A percentile compares a stretch with the other conserved stretches of the same genome.
These are phyloP conservation scores for Mycalesis mineus DNA, from an alignment of 2,888 invertebrate genomes.

Conservation along the genomic window DNA sequence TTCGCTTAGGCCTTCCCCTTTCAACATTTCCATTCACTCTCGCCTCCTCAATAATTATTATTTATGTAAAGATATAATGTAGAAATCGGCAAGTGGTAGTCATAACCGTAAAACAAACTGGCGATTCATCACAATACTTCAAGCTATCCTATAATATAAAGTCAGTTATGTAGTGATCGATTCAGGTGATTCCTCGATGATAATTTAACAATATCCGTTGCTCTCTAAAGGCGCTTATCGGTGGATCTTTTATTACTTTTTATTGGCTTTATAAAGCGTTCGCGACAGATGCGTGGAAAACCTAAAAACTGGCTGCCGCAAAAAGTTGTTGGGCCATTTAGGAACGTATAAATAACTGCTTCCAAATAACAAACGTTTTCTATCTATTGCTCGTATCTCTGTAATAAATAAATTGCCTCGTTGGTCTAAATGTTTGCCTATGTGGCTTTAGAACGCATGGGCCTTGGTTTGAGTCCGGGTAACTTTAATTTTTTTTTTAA, in stretches of 20 bases:
- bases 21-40: too few species aligned
- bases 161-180: slow-evolving; percentile 5
- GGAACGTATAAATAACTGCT: too few species aligned
- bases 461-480: too few species aligned
- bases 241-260: slow-evolving; percentile 15
- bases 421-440: too few species aligned
- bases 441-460: too few species aligned
- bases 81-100: slow-evolving; percentile 34
- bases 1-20: too few species aligned
- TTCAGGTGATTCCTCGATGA: slow-evolving; percentile 21
- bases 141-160: background rate
- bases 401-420: background rate
- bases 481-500: too few species aligned
- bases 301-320: background rate
- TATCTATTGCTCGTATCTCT: background rate
- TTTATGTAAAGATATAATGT: too few species aligned
- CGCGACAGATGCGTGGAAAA: slow-evolving; percentile 5
- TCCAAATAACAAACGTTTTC: background rate
- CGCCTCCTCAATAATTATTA: too few species aligned
- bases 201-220: slow-evolving; percentile 24
- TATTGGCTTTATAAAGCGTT: slow-evolving; percentile 7
- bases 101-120: background rate
- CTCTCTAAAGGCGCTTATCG: slow-evolving; percentile 9
- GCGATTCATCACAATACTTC: background rate
- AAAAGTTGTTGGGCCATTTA: background rate